Evolutionary conservation across 2,113 vertebrate species (phyloP).

Genomic region (Plecturocebus donacophilus): DNA sequence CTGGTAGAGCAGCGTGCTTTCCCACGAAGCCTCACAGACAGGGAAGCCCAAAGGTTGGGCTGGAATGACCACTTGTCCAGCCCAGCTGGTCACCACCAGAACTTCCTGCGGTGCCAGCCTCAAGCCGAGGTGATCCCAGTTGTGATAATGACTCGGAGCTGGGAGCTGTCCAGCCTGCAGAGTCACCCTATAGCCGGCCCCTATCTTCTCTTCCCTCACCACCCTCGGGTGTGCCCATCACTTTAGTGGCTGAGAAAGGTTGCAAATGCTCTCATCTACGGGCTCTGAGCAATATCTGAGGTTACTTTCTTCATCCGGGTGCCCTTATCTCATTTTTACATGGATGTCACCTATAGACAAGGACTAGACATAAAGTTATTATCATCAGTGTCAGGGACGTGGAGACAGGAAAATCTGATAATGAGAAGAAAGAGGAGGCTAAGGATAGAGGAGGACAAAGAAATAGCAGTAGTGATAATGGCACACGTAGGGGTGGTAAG

Average conservation of each 20-base stretch:
- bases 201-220: not conserved
- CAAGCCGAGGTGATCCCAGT: not conserved
- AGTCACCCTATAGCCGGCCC: not conserved
- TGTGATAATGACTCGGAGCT: not conserved
- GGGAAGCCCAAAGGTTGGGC: not conserved
- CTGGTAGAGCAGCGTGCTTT: not conserved
- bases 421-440: not conserved
- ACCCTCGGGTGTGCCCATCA: not conserved
- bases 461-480: not conserved
- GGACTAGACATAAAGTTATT: not conserved
- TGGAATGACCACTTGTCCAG: not conserved
- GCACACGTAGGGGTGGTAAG: not conserved
- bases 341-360: not conserved
- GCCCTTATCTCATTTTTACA: not conserved
- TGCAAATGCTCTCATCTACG: not conserved
- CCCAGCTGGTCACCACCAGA: not conserved
- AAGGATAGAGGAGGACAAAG: not conserved
- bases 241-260: not conserved
- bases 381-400: not conserved
- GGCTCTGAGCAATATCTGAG: not conserved
- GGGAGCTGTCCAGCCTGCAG: not conserved
- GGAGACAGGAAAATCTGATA: not conserved
- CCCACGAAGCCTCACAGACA: slow-evolving; percentile 21
- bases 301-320: not conserved
- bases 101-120: not conserved